Percentiles rank a stretch among this genome's conserved stretches.
Conservation (phyloP, 2,888 invertebrate genomes). For the Deladenus siricidicola region DNA sequence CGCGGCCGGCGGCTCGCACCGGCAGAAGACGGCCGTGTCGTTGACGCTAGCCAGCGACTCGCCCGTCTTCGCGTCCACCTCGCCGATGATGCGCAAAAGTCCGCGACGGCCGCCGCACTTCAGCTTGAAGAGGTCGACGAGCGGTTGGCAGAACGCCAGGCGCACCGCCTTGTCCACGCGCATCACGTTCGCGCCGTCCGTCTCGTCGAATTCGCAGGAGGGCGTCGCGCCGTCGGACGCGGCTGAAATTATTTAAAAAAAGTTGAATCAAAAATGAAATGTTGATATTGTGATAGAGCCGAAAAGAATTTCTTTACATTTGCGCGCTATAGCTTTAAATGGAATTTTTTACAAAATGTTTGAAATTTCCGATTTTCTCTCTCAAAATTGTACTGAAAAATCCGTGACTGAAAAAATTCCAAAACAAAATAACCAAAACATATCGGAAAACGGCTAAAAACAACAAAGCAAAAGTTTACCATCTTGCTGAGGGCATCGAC, state of each 20-base stretch:
- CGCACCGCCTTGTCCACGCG: constrained; percentile 14
- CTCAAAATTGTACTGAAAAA: neutral
- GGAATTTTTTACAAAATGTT: neutral
- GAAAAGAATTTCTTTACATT: neutral
- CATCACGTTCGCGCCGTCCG: constrained; percentile 12
- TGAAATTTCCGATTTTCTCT: neutral
- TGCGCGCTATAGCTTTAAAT: neutral
- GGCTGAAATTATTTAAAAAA: neutral
- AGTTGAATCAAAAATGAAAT: too few species aligned
- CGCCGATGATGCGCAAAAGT: constrained; percentile 21
- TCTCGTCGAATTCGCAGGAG: neutral
- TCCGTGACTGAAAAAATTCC: too few species aligned
- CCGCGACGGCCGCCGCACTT: constrained; percentile 16
- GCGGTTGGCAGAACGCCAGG: constrained; percentile 20
- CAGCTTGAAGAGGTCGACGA: constrained; percentile 8
- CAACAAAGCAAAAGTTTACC: too few species aligned
- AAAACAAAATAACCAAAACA: too few species aligned
- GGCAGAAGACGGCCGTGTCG: constrained; percentile 23
- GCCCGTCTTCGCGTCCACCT: constrained; percentile 18
- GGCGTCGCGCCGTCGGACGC: neutral
- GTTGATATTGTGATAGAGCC: neutral
- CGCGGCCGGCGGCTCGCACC: constrained; percentile 4
- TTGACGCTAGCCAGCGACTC: constrained; percentile 17
- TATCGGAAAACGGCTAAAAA: too few species aligned
- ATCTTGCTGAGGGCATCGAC: constrained; percentile 12